phyloP scores from a whole-genome alignment of 2,113 vertebrate genomes.

The Dendrocopos noguchii region DNA sequence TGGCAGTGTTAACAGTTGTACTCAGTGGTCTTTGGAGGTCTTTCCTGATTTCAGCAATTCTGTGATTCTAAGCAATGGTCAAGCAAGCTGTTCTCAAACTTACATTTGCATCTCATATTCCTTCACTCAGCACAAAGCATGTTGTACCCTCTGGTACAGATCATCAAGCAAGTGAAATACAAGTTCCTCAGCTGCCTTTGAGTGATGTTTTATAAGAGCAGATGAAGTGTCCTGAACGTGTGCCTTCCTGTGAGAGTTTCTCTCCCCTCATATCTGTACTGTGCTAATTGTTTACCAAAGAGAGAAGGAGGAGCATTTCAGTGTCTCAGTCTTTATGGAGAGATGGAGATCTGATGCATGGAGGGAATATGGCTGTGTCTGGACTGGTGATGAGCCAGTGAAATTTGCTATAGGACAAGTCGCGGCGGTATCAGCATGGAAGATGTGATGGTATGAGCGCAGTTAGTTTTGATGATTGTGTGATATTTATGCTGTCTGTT shows the following conservation, averaged over 20 bases:
- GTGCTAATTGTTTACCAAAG: neutral
- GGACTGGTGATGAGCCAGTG: neutral
- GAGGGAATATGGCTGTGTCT: neutral
- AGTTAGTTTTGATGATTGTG: neutral
- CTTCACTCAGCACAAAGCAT: neutral
- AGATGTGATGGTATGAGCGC: accelerated
- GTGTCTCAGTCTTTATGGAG: neutral
- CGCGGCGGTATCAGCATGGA: no score
- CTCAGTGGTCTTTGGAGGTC: no score
- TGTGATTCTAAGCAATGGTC: neutral
- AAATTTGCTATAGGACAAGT: neutral
- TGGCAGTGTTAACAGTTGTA: neutral
- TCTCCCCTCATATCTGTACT: neutral
- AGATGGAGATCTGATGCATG: neutral
- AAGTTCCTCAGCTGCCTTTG: neutral
- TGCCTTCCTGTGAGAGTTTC: neutral
- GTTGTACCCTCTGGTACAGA: neutral
- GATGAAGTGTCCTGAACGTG: neutral
- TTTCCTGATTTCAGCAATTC: neutral
- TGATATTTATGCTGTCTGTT: neutral
- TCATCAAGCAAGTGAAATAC: neutral
- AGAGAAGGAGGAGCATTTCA: neutral
- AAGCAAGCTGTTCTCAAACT: accelerated
- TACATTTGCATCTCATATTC: neutral
- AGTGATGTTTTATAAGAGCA: neutral